Evolutionary conservation across 2,888 invertebrate genomes (phyloP).

Genomic region (Caenorhabditis plicata): DNA sequence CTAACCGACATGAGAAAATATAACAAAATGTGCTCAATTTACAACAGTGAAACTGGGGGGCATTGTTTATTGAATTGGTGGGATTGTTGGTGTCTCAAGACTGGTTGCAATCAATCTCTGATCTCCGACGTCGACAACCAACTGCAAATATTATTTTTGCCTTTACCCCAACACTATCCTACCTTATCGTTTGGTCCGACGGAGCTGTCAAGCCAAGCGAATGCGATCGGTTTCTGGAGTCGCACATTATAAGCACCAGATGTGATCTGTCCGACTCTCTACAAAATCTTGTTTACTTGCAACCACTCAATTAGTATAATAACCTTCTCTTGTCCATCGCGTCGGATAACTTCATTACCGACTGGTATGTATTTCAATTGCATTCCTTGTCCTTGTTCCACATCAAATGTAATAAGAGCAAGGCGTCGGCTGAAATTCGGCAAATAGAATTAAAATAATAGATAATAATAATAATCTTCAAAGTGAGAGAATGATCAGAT

Average conservation of each 20-base stretch:
- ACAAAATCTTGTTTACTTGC: constrained; percentile 9
- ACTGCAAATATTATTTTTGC: constrained; percentile 29
- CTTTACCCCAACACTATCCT: background rate
- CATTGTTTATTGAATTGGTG: constrained; percentile 37
- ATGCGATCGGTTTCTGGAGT: constrained; percentile 66
- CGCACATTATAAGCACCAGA: constrained; percentile 67
- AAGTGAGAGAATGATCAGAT: too few species aligned
- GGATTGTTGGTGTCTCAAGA: constrained; percentile 37
- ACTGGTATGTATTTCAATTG: constrained; percentile 32
- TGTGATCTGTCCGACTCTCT: constrained; percentile 68
- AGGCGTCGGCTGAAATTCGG: constrained; percentile 40
- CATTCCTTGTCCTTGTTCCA: constrained; percentile 29
- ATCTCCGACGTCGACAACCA: constrained; percentile 54
- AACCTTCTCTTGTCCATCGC: constrained; percentile 57
- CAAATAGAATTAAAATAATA: too few species aligned
- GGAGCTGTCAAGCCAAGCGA: constrained; percentile 67
- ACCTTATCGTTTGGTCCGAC: constrained; percentile 38
- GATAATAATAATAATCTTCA: too few species aligned
- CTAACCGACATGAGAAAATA: too few species aligned
- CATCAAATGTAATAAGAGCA: constrained; percentile 43
- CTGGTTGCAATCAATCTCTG: constrained; percentile 38
- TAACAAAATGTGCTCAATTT: too few species aligned
- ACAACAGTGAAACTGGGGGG: too few species aligned
- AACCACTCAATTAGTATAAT: background rate
- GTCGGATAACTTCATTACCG: constrained; percentile 47